These are phyloP conservation scores for Anastatus disparis DNA, from an alignment of 1,140 invertebrate genomes.

Conservation along the genomic window DNA sequence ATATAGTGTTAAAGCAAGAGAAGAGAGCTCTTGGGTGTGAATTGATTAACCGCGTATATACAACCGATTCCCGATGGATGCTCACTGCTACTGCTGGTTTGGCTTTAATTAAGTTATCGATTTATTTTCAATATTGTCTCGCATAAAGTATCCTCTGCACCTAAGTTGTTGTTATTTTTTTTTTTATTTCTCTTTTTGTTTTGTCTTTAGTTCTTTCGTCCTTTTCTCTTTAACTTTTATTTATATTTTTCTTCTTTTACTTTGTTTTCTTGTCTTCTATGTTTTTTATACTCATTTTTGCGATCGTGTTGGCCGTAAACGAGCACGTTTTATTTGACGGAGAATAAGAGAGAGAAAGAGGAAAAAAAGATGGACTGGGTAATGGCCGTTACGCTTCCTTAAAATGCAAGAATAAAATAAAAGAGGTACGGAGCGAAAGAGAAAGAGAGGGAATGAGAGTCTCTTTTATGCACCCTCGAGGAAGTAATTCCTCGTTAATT, in stretches of 20 bases:
- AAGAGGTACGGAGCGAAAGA: conserved; percentile 10
- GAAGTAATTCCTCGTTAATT: conserved; percentile 41
- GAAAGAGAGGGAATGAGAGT: no score
- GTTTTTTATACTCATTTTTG: not conserved
- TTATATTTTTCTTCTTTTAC: not conserved
- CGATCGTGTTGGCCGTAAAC: not conserved
- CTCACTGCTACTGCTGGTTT: conserved; percentile 34
- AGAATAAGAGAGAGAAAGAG: not conserved
- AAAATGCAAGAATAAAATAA: conserved; percentile 35
- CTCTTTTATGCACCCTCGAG: conserved; percentile 38
- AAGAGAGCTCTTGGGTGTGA: conserved; percentile 43
- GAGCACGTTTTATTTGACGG: conserved; percentile 26
- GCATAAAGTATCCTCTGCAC: conserved; percentile 44
- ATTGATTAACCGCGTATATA: conserved; percentile 59
- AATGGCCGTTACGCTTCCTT: conserved; percentile 37
- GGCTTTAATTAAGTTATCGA: conserved; percentile 63
- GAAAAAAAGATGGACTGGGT: not conserved
- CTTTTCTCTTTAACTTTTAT: not conserved
- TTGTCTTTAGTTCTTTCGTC: not conserved
- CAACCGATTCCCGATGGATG: conserved; percentile 29
- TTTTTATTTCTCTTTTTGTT: not conserved
- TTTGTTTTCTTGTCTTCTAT: not conserved
- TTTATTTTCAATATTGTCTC: conserved; percentile 60
- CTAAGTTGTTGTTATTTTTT: conserved; percentile 24
- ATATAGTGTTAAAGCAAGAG: no score